Evolutionary conservation across 2,888 invertebrate species (phyloP).

Genomic region (Rhagium mordax): DNA sequence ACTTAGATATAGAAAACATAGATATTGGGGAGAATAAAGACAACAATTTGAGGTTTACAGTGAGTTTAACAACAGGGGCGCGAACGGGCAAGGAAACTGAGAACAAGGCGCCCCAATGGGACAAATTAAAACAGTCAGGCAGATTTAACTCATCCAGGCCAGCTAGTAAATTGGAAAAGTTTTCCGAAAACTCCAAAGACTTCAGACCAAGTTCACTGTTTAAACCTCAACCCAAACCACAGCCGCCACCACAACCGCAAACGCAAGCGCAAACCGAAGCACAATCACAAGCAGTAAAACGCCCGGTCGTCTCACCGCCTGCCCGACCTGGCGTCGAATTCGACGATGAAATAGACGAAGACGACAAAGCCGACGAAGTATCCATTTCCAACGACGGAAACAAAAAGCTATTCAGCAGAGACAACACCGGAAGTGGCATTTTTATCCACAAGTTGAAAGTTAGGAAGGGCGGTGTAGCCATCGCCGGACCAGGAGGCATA

Average conservation of each 20-base stretch:
- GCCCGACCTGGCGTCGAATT: slow-evolving; percentile 54
- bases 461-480: slow-evolving; percentile 83
- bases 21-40: slow-evolving; percentile 48
- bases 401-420: slow-evolving; percentile 63
- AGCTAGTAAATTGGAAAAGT: slow-evolving; percentile 41
- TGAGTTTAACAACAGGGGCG: slow-evolving; percentile 43
- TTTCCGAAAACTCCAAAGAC: slow-evolving; percentile 34
- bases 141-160: slow-evolving; percentile 36
- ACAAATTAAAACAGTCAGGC: slow-evolving; percentile 42
- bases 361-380: slow-evolving; percentile 59
- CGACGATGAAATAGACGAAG: slow-evolving; percentile 52
- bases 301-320: slow-evolving; percentile 48
- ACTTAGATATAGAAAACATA: slow-evolving; percentile 53
- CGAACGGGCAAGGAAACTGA: slow-evolving; percentile 40
- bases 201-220: slow-evolving; percentile 26
- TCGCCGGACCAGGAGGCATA: slow-evolving; percentile 87
- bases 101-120: slow-evolving; percentile 40
- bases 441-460: slow-evolving; percentile 81
- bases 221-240: slow-evolving; percentile 32
- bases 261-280: not conserved
- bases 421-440: slow-evolving; percentile 75
- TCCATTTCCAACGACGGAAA: slow-evolving; percentile 58
- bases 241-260: not conserved
- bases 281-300: not conserved
- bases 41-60: slow-evolving; percentile 49